Evolutionary conservation across 2,113 vertebrate species (phyloP), one percentile per base, ranked within the genome.

Genomic region (Noturus placidus): DNA sequence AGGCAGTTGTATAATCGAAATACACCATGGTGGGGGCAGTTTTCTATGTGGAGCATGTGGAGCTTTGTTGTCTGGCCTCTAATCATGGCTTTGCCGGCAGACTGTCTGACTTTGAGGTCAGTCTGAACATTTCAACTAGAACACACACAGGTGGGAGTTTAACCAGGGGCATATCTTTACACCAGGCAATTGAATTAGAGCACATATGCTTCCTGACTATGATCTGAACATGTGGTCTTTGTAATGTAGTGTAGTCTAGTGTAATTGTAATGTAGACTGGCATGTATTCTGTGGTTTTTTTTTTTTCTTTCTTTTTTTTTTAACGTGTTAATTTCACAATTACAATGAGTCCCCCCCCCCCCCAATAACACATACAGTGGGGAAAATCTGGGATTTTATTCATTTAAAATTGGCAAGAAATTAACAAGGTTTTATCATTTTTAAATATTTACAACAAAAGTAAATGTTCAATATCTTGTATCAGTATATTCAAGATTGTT

Each of bases 11-110:
- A 46, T 85, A 67, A 85, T 74, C 76, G 27, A 50, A 50, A 65
- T 82, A 54, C 84, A 87, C 22, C 17, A 54, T 38, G 33, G 19
- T 17, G 65, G 52, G 50, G 38, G 25, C 35, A 57, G 54, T 46
- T 59, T 50, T 56, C 69, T 85, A 91, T 89, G 80, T 87, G 88
- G 90, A 89, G 80, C 88, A 86, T 76, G 38, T 42, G 63, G 61
- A 89, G 90, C 88, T 89, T 89, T 89, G 79, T 20, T 72, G 87
- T 89, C 88, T 88, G 72, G 19, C 33, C 59, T 33, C 38, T 90
- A 90, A 90, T 90, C 87, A 83, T 52, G 83, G 85, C 87, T 89
- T 90, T 87, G 42, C 85, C 84, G 33, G 67, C 67, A 79, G 82
- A 89, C 87, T 35, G 82, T 85, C 77, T 87, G 89, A 78, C 78